Evolutionary conservation across 2,888 invertebrate species (phyloP).

Genomic region (Stomorhina lunata): DNA sequence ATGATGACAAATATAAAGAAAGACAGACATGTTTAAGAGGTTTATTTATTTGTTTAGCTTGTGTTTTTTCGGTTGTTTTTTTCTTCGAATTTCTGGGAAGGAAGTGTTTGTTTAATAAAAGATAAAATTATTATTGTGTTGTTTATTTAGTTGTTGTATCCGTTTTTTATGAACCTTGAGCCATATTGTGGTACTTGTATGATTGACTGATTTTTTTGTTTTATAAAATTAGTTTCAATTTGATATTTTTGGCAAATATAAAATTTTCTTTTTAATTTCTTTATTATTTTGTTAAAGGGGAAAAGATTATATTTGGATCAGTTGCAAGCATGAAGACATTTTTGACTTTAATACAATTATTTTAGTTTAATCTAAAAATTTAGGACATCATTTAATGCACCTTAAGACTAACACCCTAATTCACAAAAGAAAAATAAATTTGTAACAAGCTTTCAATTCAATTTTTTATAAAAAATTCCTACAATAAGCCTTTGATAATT

Average conservation of each 20-base stretch:
- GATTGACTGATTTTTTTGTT: slow-evolving; percentile 3
- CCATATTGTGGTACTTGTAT: slow-evolving; percentile 16
- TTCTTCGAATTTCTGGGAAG: not conserved
- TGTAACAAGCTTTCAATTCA: too few relatives aligned
- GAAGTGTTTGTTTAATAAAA: not conserved
- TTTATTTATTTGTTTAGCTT: not conserved
- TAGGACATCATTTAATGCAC: too few relatives aligned
- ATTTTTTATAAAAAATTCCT: too few relatives aligned
- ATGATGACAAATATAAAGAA: not conserved
- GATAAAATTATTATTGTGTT: not conserved
- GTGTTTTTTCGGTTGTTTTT: not conserved
- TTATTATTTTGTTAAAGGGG: too few relatives aligned
- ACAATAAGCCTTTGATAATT: too few relatives aligned
- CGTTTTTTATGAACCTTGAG: not conserved
- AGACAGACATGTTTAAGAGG: not conserved
- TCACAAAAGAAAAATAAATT: too few relatives aligned
- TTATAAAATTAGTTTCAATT: not conserved
- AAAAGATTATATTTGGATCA: too few relatives aligned
- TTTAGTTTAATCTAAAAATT: too few relatives aligned
- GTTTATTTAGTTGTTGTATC: not conserved
- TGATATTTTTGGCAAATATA: not conserved
- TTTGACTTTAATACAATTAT: too few relatives aligned
- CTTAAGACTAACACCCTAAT: too few relatives aligned
- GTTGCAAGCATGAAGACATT: too few relatives aligned
- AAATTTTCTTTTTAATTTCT: not conserved